These are phyloP conservation scores for Stenolophus ochropezus DNA, from an alignment of 2,888 invertebrate species.

Conservation along the genomic window DNA sequence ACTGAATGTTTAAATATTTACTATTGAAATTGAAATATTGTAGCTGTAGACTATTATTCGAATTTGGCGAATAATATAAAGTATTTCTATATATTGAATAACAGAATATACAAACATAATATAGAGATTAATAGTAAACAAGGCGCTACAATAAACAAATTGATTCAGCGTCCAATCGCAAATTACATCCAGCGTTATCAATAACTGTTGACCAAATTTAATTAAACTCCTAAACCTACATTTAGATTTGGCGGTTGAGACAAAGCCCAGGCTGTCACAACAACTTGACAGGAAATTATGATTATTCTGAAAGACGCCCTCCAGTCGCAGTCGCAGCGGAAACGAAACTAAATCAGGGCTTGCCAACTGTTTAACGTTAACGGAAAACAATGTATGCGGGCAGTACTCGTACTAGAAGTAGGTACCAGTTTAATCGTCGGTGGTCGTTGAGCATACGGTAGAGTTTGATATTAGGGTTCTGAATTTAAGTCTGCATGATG, in stretches of 20 bases:
- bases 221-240: constrained; percentile 53
- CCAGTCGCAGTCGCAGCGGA: not conserved
- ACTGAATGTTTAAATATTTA: not conserved
- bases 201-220: constrained; percentile 52
- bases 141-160: not conserved
- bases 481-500: too few relatives aligned
- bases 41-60: not conserved
- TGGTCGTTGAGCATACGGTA: too few relatives aligned
- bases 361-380: too few relatives aligned
- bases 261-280: constrained; percentile 43
- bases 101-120: not conserved
- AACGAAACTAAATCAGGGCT: not conserved
- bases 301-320: constrained; percentile 42
- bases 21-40: not conserved
- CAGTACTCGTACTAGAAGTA: too few relatives aligned
- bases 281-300: constrained; percentile 53
- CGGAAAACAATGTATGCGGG: too few relatives aligned
- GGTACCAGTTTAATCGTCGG: too few relatives aligned
- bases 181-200: constrained; percentile 41
- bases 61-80: not conserved
- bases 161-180: constrained; percentile 26
- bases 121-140: not conserved
- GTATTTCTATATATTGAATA: not conserved
- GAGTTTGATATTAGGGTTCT: too few relatives aligned
- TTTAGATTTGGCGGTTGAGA: constrained; percentile 50